Base-by-base conservation (phyloP, 2,113 vertebrate genomes). In the Natator depressus region DNA sequence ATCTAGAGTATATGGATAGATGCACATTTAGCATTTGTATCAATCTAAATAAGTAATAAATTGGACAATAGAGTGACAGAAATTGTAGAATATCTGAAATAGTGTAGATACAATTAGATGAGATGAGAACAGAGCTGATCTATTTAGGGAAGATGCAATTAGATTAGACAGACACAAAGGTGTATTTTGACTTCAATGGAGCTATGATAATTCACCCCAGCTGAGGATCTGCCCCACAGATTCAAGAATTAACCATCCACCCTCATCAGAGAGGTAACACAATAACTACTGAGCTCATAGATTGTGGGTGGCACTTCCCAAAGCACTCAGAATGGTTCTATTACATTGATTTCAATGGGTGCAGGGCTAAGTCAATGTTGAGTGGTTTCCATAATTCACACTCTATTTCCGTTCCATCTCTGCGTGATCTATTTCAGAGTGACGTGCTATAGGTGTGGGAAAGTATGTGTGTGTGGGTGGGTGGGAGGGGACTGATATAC, bases 11-110 rank as follows among this genome's bases (percentile, higher is more conserved):
- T 42, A 59, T 94, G 82, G 9, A 57, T 17, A 38, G 90, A 79
- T 84, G 22, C 3, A 38, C 29, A 42, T 76, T 89, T 88, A 46
- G 65, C 1, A 84, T 5, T 2, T 69, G 1, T 22, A 17, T 88
- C 3, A 84, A 82, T 92, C 35, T 76, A 89, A 95, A 91, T 29
- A 91, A 85, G 35, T 69, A 90, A 84, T 13, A 95, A 91, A 79
- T 35, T 47, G 55, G 6, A 42, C 91, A 8, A 84, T 87, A 87
- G 85, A 2, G 2, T 59, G 4, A 5, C 69, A 57, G 35, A 20
- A 25, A 47, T 22, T 76, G 65, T 38, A 20, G 65, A 51, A 80
- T 50, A n/a, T 80, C 10, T 88, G 53, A 3, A 13, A 72, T 2
- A 65, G 7, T 8, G 2, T 57, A 27, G 29, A n/a, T 51, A 65